Conservation (phyloP, 2,888 invertebrate genomes). For the Clostera curtula region DNA sequence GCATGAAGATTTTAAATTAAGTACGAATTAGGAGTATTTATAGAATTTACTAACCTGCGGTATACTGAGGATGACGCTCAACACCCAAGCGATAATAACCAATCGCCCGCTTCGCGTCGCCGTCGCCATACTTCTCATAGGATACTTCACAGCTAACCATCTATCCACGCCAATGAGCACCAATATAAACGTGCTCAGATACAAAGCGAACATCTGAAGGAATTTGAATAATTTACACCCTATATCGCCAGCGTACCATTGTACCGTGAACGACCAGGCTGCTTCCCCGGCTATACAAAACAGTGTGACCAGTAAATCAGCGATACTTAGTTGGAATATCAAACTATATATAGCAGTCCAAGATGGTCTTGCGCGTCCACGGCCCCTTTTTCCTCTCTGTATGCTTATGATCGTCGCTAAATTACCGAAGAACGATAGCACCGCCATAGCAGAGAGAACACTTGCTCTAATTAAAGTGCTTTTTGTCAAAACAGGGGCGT, state of each 20-base stretch:
- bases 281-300: conserved; percentile 89
- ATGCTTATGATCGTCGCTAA: conserved; percentile 85
- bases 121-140: conserved; percentile 81
- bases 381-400: conserved; percentile 75
- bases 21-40: no score
- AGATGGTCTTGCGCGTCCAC: conserved; percentile 74
- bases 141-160: conserved; percentile 87
- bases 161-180: conserved; percentile 89
- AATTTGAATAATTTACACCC: conserved; percentile 88
- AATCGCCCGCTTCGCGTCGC: conserved; percentile 80
- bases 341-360: conserved; percentile 85
- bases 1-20: no score
- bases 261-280: conserved; percentile 85
- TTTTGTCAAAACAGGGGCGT: conserved; percentile 80
- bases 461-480: conserved; percentile 79
- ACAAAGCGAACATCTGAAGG: conserved; percentile 86
- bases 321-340: conserved; percentile 87
- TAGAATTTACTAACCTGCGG: conserved; percentile 85
- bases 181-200: conserved; percentile 87
- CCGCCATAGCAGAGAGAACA: conserved; percentile 80
- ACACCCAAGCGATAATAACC: conserved; percentile 80
- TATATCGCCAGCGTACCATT: conserved; percentile 86
- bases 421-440: conserved; percentile 84
- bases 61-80: conserved; percentile 83
- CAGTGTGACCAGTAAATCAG: conserved; percentile 86